Percentiles rank a stretch among this genome's conserved stretches.
Evolutionary conservation across 64 coral and sea anemone genomes (phyloP).

Genomic region (Anthopleura sola): DNA sequence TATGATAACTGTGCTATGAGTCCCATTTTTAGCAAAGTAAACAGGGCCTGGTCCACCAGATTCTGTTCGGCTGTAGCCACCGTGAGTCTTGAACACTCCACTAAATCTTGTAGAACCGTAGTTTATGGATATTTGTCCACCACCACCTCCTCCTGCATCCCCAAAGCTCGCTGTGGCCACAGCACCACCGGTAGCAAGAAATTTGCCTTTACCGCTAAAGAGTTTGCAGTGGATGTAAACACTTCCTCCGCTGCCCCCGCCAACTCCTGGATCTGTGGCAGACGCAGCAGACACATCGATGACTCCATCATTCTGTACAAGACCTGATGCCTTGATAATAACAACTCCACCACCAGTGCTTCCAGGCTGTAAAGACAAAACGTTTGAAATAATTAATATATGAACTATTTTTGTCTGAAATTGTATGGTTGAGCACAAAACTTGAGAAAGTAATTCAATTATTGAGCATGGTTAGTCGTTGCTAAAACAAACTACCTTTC

Average conservation of each 20-base stretch:
- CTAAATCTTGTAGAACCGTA: conserved; percentile 78
- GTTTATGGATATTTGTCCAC: conserved; percentile 87
- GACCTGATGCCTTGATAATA: conserved; percentile 86
- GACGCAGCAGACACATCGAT: conserved; percentile 53
- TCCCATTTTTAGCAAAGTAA: conserved; percentile 85
- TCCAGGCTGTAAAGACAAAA: conserved; percentile 59
- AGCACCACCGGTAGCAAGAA: conserved; percentile 51
- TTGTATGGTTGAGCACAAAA: too few species aligned
- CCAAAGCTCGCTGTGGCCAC: conserved; percentile 42
- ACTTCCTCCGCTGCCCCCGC: conserved; percentile 92
- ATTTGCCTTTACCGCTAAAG: conserved; percentile 77
- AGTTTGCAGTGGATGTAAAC: conserved; percentile 81
- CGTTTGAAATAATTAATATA: not conserved
- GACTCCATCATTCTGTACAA: conserved; percentile 80
- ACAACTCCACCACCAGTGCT: conserved; percentile 67
- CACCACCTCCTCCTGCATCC: conserved; percentile 77
- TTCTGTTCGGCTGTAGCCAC: conserved; percentile 67
- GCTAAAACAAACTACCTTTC: too few species aligned
- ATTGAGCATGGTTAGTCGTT: too few species aligned
- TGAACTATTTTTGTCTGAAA: too few species aligned
- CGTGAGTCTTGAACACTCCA: conserved; percentile 55
- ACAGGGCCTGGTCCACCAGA: conserved; percentile 80
- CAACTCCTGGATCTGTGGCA: conserved; percentile 49
- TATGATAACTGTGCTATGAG: conserved; percentile 77
- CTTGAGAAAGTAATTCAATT: too few species aligned